Conservation (phyloP, 2,888 invertebrate genomes). For the Odontothrips loti region DNA sequence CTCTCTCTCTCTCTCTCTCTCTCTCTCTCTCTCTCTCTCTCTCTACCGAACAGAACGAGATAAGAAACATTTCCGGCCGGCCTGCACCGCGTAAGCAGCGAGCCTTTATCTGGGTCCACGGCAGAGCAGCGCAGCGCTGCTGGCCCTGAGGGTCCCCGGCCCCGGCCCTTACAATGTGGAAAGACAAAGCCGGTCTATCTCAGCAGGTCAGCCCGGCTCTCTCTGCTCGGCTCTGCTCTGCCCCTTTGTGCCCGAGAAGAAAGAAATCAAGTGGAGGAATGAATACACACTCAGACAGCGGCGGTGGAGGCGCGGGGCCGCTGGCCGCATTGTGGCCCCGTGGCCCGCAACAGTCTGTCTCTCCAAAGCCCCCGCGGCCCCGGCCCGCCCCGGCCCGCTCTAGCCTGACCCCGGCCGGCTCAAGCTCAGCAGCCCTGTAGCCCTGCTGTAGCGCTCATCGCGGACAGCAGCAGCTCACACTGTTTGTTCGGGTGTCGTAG, state of each 20-base stretch:
- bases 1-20: too few species aligned
- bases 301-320: background rate
- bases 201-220: background rate
- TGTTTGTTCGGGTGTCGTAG: too few species aligned
- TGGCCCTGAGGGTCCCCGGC: too few species aligned
- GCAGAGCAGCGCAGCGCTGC: too few species aligned
- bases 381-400: background rate
- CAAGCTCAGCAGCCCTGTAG: too few species aligned
- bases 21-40: too few species aligned
- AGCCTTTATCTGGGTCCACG: too few species aligned
- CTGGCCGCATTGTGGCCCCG: background rate
- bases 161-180: background rate
- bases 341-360: background rate
- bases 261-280: slow-evolving; percentile 24
- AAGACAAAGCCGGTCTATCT: slow-evolving; percentile 24
- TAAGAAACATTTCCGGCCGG: too few species aligned
- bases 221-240: background rate
- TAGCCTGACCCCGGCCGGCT: background rate
- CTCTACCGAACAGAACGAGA: too few species aligned
- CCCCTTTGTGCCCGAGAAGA: background rate
- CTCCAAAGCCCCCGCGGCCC: background rate
- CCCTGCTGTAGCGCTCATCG: too few species aligned
- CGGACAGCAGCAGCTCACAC: too few species aligned
- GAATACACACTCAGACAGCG: slow-evolving; percentile 4
- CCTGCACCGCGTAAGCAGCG: too few species aligned